Conservation (phyloP, 92 coral and sea anemone genomes). For the Phenganax subtilis region DNA sequence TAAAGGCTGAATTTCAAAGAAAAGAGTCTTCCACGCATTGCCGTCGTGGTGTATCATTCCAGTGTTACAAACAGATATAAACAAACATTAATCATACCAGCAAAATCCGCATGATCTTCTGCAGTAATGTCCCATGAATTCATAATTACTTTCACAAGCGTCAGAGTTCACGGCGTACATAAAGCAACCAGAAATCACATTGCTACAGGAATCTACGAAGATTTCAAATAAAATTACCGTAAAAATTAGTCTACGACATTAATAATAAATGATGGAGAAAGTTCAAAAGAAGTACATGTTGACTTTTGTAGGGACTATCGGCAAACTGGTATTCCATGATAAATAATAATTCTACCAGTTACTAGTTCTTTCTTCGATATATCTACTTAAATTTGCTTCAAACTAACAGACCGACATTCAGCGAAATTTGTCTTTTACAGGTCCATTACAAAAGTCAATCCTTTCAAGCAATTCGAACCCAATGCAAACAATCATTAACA, state of each 20-base stretch:
- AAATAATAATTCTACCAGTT: no score
- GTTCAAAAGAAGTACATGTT: background rate
- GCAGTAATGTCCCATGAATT: constrained; percentile 36
- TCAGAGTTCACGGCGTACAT: constrained; percentile 11
- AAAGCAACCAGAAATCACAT: constrained; percentile 18
- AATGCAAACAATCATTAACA: no score
- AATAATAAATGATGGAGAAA: background rate
- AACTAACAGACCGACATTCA: no score
- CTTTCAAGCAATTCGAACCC: no score
- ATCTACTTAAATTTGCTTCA: no score
- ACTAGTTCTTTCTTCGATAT: no score
- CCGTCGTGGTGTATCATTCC: background rate
- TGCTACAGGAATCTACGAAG: constrained; percentile 4
- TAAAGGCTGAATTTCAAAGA: background rate
- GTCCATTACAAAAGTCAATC: no score
- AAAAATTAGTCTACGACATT: background rate
- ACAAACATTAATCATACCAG: constrained; percentile 17
- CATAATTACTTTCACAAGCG: constrained; percentile 36
- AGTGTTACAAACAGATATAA: background rate
- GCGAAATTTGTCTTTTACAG: no score
- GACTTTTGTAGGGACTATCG: background rate
- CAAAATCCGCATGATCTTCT: constrained; percentile 33
- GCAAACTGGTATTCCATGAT: no score
- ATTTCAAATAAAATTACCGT: background rate
- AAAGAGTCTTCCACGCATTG: background rate